Percentiles rank a stretch among this genome's conserved stretches.
Conservation (phyloP, 2,888 invertebrate genomes). For the Erynnis tages region DNA sequence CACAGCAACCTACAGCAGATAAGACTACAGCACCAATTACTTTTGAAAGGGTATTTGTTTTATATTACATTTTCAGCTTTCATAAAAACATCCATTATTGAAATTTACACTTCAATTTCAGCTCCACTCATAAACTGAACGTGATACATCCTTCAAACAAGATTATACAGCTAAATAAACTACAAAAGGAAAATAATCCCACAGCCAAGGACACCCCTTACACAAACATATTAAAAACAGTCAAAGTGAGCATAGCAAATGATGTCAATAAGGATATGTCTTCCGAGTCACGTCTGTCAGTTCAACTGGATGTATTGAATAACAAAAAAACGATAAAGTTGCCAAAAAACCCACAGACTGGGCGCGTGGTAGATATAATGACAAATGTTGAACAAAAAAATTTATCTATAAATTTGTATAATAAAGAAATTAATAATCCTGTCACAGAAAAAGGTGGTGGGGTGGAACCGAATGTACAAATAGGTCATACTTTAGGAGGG, state of each 20-base stretch:
- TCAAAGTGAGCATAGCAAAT: conserved; percentile 56
- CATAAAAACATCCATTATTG: conserved; percentile 2
- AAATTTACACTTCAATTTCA: conserved; percentile 43
- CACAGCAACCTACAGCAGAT: conserved; percentile 63
- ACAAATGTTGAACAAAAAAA: conserved; percentile 12
- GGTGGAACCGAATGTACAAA: not conserved
- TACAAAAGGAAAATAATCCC: conserved; percentile 71
- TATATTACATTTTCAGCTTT: conserved; percentile 1
- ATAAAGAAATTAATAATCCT: not conserved
- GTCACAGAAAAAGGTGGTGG: conserved; percentile 7
- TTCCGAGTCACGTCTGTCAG: conserved; percentile 45
- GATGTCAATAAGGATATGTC: conserved; percentile 44
- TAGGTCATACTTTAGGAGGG: conserved; percentile 22
- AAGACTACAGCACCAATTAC: conserved; percentile 64
- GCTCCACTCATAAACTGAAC: conserved; percentile 42
- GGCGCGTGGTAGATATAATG: conserved; percentile 36
- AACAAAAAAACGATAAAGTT: conserved; percentile 59
- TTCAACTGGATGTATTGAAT: conserved; percentile 54
- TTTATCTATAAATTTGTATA: not conserved
- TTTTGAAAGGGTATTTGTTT: conserved; percentile 64
- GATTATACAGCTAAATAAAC: conserved; percentile 43
- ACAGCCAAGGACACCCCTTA: conserved; percentile 51
- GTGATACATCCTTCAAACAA: conserved; percentile 55
- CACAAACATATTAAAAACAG: conserved; percentile 43
- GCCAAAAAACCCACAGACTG: conserved; percentile 41